Evolutionary conservation across 2,888 invertebrate genomes (phyloP).

Genomic region (Cynaeus angustus): DNA sequence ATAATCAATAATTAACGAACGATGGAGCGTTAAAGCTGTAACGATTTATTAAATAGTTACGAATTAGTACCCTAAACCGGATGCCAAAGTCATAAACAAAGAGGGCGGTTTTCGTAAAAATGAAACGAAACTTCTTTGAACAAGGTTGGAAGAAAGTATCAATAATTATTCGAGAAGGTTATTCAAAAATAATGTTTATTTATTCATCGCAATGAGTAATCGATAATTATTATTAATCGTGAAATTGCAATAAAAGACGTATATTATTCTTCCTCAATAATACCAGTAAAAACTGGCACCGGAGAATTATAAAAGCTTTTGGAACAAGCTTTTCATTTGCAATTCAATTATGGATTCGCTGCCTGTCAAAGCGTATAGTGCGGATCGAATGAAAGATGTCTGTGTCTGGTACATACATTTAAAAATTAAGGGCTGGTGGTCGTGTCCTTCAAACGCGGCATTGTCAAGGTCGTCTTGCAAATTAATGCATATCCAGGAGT

Average conservation of each 20-base stretch:
- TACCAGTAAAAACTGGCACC: background rate
- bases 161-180: slow-evolving; percentile 22
- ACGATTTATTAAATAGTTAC: slow-evolving; percentile 41
- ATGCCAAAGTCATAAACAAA: slow-evolving; percentile 20
- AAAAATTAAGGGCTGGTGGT: slow-evolving; percentile 38
- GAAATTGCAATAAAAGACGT: slow-evolving; percentile 18
- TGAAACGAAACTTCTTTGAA: background rate
- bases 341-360: slow-evolving; percentile 37
- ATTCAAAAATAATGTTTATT: slow-evolving; percentile 28
- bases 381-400: slow-evolving; percentile 36
- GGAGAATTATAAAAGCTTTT: slow-evolving; percentile 28
- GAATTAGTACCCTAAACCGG: slow-evolving; percentile 29
- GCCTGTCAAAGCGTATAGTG: slow-evolving; percentile 23
- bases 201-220: slow-evolving; percentile 30
- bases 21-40: slow-evolving; percentile 28
- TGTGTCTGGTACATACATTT: slow-evolving; percentile 24
- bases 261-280: slow-evolving; percentile 2
- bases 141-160: slow-evolving; percentile 6
- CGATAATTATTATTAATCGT: slow-evolving; percentile 35
- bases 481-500: slow-evolving; percentile 35
- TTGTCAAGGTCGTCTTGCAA: slow-evolving; percentile 44
- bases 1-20: slow-evolving; percentile 44
- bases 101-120: slow-evolving; percentile 37
- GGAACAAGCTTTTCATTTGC: slow-evolving; percentile 32
- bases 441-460: slow-evolving; percentile 41